Evolutionary conservation across 2,888 invertebrate genomes (phyloP).

Genomic region (Diaphora mendica): DNA sequence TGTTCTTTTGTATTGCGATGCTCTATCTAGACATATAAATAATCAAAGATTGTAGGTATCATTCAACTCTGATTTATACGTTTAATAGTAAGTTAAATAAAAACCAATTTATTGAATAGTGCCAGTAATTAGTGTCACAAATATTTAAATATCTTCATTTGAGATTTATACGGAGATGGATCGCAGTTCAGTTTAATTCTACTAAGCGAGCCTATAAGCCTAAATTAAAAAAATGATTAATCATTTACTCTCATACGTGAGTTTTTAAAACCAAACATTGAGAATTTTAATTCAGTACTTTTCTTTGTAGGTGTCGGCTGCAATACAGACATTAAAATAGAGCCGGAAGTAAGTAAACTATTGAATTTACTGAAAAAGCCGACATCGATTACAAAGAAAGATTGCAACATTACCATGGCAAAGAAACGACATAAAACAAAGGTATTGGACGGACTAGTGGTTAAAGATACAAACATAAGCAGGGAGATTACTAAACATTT

Average conservation of each 20-base stretch:
- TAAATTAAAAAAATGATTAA: too few species aligned
- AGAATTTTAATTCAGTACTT: conserved; percentile 45
- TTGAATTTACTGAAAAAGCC: conserved; percentile 24
- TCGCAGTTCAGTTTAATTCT: background rate
- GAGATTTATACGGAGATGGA: background rate
- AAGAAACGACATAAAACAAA: conserved; percentile 17
- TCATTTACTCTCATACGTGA: background rate
- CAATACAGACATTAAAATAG: conserved; percentile 40
- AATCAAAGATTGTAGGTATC: too few species aligned
- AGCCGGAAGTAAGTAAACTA: conserved; percentile 31
- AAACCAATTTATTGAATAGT: too few species aligned
- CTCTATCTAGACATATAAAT: too few species aligned
- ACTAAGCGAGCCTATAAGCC: background rate
- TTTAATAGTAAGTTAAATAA: too few species aligned
- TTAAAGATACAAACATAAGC: background rate
- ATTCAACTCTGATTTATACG: too few species aligned
- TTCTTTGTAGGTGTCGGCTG: conserved; percentile 61
- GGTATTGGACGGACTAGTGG: conserved; percentile 4
- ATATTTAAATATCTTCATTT: too few species aligned
- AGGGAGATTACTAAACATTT: conserved; percentile 39
- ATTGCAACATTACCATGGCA: conserved; percentile 34
- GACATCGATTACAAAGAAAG: conserved; percentile 20
- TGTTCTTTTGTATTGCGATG: too few species aligned
- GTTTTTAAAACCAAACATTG: conserved; percentile 2
- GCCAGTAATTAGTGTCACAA: too few species aligned